phyloP scores from a whole-genome alignment of 2,113 vertebrate species.

The Peromyscus californicus region DNA sequence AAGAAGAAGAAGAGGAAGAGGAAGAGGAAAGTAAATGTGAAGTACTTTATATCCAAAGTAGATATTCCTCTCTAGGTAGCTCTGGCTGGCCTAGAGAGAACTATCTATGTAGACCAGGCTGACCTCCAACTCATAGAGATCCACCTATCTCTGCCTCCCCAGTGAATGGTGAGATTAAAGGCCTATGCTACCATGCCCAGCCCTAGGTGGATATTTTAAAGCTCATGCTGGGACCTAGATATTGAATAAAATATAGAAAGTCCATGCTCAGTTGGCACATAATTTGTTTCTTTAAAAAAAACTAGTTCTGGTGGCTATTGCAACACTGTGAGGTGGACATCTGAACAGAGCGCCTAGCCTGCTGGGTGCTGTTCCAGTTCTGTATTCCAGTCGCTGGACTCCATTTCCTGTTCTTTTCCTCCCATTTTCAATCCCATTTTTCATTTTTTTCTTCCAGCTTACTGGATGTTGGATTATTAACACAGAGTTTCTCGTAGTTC shows the following conservation, averaged over 20 bases:
- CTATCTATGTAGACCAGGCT: background rate
- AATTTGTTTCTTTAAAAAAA: background rate
- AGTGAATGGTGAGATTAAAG: background rate
- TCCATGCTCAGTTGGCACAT: background rate
- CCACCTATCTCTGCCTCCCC: too few species aligned
- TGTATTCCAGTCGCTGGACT: background rate
- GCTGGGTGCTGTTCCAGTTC: background rate
- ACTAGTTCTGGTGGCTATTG: background rate
- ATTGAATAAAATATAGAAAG: background rate
- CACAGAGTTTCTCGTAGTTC: background rate
- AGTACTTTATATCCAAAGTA: background rate
- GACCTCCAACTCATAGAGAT: background rate
- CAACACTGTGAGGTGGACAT: background rate
- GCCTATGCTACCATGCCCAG: background rate
- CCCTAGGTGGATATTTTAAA: background rate
- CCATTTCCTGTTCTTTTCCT: background rate
- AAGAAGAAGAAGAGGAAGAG: too few species aligned
- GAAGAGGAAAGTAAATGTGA: background rate
- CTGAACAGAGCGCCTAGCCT: background rate
- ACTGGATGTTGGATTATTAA: background rate
- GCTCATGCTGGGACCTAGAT: background rate
- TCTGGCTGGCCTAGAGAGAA: background rate
- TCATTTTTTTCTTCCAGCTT: background rate
- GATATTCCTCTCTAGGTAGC: background rate
- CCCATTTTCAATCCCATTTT: background rate